Percentiles rank a stretch among this genome's conserved stretches.
phyloP scores from a whole-genome alignment of 1,140 invertebrate species.

The Rhynchophorus ferrugineus region DNA sequence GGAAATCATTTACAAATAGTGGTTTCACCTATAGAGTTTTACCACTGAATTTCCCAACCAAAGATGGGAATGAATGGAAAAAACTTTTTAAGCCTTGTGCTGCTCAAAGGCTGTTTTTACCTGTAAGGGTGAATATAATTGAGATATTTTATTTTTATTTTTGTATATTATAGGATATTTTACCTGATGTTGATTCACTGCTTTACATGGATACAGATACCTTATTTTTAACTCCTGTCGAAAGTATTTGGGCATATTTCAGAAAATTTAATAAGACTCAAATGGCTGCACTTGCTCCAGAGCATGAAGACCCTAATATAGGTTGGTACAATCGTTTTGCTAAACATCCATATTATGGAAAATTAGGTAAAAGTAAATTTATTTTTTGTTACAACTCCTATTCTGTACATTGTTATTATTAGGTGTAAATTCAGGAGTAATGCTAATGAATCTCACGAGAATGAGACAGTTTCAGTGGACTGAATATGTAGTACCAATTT shows the following conservation, averaged over 20 bases:
- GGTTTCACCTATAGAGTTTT: conserved; percentile 67
- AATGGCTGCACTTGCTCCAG: conserved; percentile 77
- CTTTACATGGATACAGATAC: conserved; percentile 93
- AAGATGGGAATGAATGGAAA: conserved; percentile 67
- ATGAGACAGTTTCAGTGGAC: conserved; percentile 83
- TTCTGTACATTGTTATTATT: conserved; percentile 30
- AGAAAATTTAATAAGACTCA: conserved; percentile 77
- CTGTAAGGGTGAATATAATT: conserved; percentile 54
- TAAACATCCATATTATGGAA: conserved; percentile 87
- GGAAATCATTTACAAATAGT: conserved; percentile 56
- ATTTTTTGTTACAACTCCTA: conserved; percentile 13
- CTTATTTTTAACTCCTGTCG: conserved; percentile 74
- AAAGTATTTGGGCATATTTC: conserved; percentile 79
- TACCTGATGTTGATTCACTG: conserved; percentile 74
- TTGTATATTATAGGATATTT: conserved; percentile 55
- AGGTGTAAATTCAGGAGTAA: conserved; percentile 93
- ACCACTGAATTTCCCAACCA: conserved; percentile 68
- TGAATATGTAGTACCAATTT: conserved; percentile 73
- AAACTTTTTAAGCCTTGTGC: conserved; percentile 90
- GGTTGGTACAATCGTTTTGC: conserved; percentile 97
- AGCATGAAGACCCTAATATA: conserved; percentile 83
- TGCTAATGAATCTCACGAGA: conserved; percentile 93
- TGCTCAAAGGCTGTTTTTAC: conserved; percentile 83
- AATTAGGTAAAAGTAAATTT: conserved; percentile 53
- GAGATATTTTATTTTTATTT: conserved; percentile 14